These are phyloP conservation scores for Mionectes olivaceus DNA, from an alignment of 2,797 vertebrate genomes.

Conservation along the genomic window DNA sequence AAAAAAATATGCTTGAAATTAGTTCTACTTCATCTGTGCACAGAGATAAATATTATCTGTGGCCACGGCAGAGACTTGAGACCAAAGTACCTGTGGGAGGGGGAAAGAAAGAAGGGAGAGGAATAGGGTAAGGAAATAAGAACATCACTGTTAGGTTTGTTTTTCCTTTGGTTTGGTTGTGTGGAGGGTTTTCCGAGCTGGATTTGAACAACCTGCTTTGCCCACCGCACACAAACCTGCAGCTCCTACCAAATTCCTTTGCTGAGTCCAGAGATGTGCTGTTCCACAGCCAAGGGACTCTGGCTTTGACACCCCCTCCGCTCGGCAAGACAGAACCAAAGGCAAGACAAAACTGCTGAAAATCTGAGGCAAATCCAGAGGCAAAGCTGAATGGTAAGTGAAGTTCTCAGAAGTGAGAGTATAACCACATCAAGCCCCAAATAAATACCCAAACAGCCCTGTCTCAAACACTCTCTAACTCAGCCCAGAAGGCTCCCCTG, in stretches of 20 bases:
- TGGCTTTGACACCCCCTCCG: background rate
- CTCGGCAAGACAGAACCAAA: background rate
- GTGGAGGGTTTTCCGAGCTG: background rate
- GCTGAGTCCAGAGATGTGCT: rapidly evolving
- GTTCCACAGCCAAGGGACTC: background rate
- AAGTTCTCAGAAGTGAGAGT: background rate
- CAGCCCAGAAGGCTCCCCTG: background rate
- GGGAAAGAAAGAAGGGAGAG: background rate
- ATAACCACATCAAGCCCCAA: background rate
- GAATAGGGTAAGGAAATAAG: background rate
- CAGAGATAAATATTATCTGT: background rate
- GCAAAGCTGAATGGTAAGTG: rapidly evolving
- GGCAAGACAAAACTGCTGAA: background rate
- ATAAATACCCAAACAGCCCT: no score
- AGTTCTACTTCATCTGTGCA: background rate
- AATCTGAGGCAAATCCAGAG: background rate
- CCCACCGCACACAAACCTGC: background rate
- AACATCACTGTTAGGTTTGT: background rate
- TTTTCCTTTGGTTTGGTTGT: background rate
- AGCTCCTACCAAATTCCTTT: rapidly evolving
- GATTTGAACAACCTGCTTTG: background rate
- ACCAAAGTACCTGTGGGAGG: background rate
- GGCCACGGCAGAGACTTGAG: background rate
- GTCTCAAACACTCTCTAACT: rapidly evolving
- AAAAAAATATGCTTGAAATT: background rate